Evolutionary conservation across 2,113 vertebrate genomes (phyloP).

Genomic region (Natator depressus): DNA sequence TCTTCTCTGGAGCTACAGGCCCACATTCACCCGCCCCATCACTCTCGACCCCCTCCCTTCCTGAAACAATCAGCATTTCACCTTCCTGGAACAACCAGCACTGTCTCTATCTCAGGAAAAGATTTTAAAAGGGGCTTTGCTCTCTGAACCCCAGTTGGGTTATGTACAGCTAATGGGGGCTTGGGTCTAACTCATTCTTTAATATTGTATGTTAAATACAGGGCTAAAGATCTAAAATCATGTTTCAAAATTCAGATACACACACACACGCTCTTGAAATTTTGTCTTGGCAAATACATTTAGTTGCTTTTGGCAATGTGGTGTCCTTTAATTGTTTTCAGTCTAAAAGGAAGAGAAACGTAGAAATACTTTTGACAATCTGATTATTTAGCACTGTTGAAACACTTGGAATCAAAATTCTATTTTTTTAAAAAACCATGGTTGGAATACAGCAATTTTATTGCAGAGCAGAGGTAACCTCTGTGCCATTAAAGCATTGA

Average conservation of each 20-base stretch:
- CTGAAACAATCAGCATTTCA: not conserved
- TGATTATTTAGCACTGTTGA: not conserved
- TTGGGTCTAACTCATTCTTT: not conserved
- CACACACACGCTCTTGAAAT: conserved; percentile 48
- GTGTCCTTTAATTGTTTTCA: conserved; percentile 45
- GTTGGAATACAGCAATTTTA: not conserved
- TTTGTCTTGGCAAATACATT: conserved; percentile 20
- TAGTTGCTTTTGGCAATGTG: conserved; percentile 18
- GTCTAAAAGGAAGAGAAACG: conserved; percentile 48
- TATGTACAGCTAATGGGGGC: not conserved
- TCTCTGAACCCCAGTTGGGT: not conserved
- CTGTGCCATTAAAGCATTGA: conserved; percentile 9
- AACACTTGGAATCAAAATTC: not conserved
- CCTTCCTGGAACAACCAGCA: not conserved
- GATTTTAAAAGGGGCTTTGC: not conserved
- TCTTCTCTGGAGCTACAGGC: not conserved
- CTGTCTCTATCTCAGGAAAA: not conserved
- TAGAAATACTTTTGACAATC: not conserved
- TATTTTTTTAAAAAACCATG: not conserved
- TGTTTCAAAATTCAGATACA: conserved; percentile 16
- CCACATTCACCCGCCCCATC: not conserved
- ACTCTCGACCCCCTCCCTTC: not conserved
- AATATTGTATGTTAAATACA: not conserved
- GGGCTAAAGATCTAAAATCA: not conserved
- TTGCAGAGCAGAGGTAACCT: conserved; percentile 2